A percentile compares a stretch with the other conserved stretches of the same genome.
Conservation (phyloP, 2,888 invertebrate species). For the Margaritifera margaritifera region DNA sequence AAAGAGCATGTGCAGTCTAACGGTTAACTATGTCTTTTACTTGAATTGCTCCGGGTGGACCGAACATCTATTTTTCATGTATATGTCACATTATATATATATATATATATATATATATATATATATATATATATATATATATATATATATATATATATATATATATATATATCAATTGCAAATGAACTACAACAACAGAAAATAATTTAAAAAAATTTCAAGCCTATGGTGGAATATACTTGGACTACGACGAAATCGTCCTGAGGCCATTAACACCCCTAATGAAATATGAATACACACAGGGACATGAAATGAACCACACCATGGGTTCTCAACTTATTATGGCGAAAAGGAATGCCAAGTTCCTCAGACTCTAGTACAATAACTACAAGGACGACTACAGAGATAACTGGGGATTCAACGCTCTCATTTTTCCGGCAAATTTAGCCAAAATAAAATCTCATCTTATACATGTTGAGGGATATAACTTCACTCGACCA, state of each 20-base stretch:
- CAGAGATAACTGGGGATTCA: constrained; percentile 17
- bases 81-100: no score
- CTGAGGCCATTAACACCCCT: constrained; percentile 23
- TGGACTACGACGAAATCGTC: constrained; percentile 34
- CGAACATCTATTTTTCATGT: no score
- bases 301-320: constrained; percentile 23
- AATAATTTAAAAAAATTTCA: constrained; percentile 7
- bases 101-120: no score
- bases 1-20: no score
- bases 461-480: constrained; percentile 32
- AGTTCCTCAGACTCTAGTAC: constrained; percentile 30
- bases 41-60: no score
- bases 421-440: constrained; percentile 27
- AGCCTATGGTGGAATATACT: constrained; percentile 35
- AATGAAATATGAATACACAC: constrained; percentile 21
- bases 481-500: constrained; percentile 36
- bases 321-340: constrained; percentile 33
- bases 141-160: no score
- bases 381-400: constrained; percentile 25
- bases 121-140: no score
- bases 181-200: neutral
- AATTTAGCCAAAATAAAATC: constrained; percentile 24
- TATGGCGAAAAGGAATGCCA: constrained; percentile 29
- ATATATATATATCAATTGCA: no score
- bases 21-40: no score